phyloP scores from a whole-genome alignment of 2,113 vertebrate species.

The Nothocercus julius region DNA sequence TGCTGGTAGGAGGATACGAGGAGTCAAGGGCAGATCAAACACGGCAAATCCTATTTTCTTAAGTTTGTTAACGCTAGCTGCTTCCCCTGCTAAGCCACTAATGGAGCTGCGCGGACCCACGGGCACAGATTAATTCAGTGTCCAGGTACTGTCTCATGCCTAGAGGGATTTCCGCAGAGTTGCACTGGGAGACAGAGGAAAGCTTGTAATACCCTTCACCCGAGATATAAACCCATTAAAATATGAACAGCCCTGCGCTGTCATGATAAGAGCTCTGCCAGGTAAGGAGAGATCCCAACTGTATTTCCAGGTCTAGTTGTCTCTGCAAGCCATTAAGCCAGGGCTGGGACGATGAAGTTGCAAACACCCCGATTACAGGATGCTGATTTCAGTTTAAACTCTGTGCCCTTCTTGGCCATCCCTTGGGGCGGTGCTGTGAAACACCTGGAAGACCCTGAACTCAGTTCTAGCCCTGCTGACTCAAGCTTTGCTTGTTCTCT shows the following conservation, averaged over 20 bases:
- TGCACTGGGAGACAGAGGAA: constrained; percentile 40
- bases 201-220: constrained; percentile 49
- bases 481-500: background rate
- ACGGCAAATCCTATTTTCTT: constrained; percentile 62
- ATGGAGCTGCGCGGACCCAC: constrained; percentile 44
- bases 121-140: constrained; percentile 19
- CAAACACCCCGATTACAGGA: background rate
- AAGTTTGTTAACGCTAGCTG: constrained; percentile 59
- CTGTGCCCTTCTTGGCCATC: accelerated
- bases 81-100: constrained; percentile 54
- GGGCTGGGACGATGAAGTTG: background rate
- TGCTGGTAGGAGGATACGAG: background rate
- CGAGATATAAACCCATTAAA: constrained; percentile 59
- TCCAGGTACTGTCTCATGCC: constrained; percentile 50
- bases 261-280: background rate
- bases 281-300: constrained; percentile 25
- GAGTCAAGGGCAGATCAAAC: background rate
- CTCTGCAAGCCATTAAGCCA: background rate
- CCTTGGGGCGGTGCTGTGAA: background rate
- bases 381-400: background rate
- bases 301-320: background rate
- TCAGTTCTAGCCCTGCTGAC: background rate
- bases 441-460: background rate
- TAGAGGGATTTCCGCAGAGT: constrained; percentile 3
- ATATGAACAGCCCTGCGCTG: constrained; percentile 6